Base-by-base conservation (phyloP, 2,113 vertebrate species). In the Oncorhynchus gorbuscha region DNA sequence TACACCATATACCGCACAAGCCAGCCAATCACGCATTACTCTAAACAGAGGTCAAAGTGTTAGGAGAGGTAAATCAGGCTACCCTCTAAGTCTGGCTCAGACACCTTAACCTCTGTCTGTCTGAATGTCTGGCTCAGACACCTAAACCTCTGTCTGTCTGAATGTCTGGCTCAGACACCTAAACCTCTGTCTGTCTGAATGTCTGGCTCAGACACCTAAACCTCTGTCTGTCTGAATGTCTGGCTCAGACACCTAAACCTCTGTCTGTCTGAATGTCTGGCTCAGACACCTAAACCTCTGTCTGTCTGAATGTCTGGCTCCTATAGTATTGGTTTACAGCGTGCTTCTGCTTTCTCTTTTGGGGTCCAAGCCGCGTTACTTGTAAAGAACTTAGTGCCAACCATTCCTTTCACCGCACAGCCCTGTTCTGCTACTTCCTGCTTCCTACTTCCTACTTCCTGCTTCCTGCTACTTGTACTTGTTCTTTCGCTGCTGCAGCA, bases 21-120 rank as follows among this genome's bases (percentile, higher is more conserved):
- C 48, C 48, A 49, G 48, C 13, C 58, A 2, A 61, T 77, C 71
- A 81, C 76, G 58, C 61, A 69, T 74, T 71, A 28, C 71, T 85
- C 76, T 55, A 71, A 69, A 72, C 79, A 74, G 35, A 26, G 76
- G 58, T 69, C 64, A 71, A 26, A 35, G 35, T 35, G 35, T 35
- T 35, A 35, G 35, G 48, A 22, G 22, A 69, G 11, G 30, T 69
- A 69, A 69, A 69, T 67, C 22, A 74, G 73, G 67, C 39, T 13
- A 51, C 48, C 9, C 48, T 18, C 13, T 68, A 8, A n/a, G 24
- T 24, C 24, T 24, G 24, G 24, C 24, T 24, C 24, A 24, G 24
- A 24, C 24, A 24, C 1, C 24, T 24, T 24, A 24, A 24, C 24
- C 24, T 24, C 24, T 24, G 24, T 24, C 24, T 24, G 24, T 24